These are phyloP conservation scores for Himalopsyche kuldschensis DNA, from an alignment of 2,888 invertebrate species.

Conservation along the genomic window DNA sequence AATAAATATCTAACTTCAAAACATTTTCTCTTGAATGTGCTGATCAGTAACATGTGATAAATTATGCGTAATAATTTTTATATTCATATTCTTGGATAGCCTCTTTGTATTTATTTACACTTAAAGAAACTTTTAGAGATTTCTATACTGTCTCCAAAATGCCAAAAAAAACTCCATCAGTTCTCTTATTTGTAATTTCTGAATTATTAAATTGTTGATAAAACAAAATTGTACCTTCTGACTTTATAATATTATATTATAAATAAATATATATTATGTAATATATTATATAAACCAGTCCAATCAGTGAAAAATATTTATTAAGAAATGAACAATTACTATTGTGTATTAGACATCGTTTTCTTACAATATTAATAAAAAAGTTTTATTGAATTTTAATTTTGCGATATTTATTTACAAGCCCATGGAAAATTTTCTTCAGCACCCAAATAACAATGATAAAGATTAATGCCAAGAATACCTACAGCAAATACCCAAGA, in stretches of 20 bases:
- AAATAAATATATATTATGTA: conserved; percentile 7
- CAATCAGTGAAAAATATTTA: conserved; percentile 13
- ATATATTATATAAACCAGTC: conserved; percentile 7
- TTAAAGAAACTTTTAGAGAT: background rate
- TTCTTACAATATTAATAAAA: conserved; percentile 32
- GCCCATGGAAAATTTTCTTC: background rate
- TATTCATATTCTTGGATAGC: background rate
- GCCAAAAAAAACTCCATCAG: background rate
- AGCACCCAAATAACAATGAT: too few relatives aligned
- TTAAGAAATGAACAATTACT: conserved; percentile 17
- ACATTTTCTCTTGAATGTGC: background rate
- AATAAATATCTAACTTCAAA: background rate
- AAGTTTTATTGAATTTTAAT: conserved; percentile 16
- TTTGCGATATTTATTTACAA: background rate
- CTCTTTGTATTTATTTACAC: background rate
- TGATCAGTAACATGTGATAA: background rate
- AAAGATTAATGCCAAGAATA: too few relatives aligned
- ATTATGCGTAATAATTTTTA: background rate
- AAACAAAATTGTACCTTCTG: conserved; percentile 17
- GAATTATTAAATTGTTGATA: background rate
- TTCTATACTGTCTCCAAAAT: conserved; percentile 7
- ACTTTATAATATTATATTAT: background rate
- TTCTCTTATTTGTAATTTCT: background rate
- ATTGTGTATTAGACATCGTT: conserved; percentile 21
- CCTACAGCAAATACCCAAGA: too few relatives aligned